Evolutionary conservation across 2,888 invertebrate genomes (phyloP), one percentile per base, ranked within the genome.

Genomic region (Carterocephalus palaemon): DNA sequence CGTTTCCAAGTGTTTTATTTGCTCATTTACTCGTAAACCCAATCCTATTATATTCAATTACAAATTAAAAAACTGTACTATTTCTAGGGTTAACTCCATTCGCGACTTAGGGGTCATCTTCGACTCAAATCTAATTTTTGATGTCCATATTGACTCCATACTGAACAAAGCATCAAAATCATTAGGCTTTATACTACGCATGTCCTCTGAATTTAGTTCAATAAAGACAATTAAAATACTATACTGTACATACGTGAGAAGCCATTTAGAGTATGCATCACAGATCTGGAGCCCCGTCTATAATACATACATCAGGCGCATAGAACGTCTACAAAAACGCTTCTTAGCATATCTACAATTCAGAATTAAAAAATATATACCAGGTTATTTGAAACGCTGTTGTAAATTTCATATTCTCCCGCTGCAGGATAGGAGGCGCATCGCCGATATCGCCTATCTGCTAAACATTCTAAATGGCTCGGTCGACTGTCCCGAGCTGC

Each of bases 1-100:
- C 9, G 34, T 47, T 6, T 40, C 43, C 0, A 50, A 50, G 31
- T 47, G 49, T n/a, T 41, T 12, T 28, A 10, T 50, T 1, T 43
- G 43, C 16, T 22, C 46, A 1, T 46, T 38, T 28, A 46, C 46
- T 13, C 39, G 46, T 4, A 45, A 46, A 20, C 28, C 43, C 2
- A 38, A 33, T 2, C 24, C 23, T 3, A 4, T 38, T 17, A 43
- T 10, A 3, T 28, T 12, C 13, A 26, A 16, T 9, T 39, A 32
- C 9, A 32, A 16, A 17, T 17, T 32, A 19, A 32, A 20, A 19
- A 7, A 19, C 10, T 20, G 7, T 1, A 4, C 3, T 19, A 20
- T 19, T 2, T 10, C 32, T 10, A 19, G 19, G 8, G 32, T 32
- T 0, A 10, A 6, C 7, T 32, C 32, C 1, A 32, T 20, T 7